Evolutionary conservation across 2,113 vertebrate genomes (phyloP), one percentile per base, ranked within the genome.

Genomic region (Odobenus rosmarus): DNA sequence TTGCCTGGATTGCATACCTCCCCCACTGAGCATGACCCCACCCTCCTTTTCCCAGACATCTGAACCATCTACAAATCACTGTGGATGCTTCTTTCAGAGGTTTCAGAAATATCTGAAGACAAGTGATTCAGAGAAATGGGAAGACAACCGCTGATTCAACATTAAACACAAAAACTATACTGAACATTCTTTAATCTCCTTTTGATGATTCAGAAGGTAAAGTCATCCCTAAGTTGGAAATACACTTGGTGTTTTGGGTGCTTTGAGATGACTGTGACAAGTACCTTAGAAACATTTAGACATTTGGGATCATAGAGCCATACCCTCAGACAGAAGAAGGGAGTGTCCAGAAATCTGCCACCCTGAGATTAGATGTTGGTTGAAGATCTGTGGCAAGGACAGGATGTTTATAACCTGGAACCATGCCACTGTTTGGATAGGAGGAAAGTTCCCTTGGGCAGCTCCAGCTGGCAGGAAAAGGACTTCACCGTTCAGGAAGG

Each of bases 131-230:
- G 31, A 57, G 87, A 88, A 71, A 90, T 5, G 16, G 36, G 71
- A 88, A 84, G 87, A 72, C 82, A 93, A 57, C 79, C 15, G 24
- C 74, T 64, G 95, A 57, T 76, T 42, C 90, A 49, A 84, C 64
- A 69, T 83, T 46, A 49, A 95, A 77, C 62, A 36, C 39, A 16
- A 82, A 79, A 96, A 76, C 67, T 39, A 2, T 80, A 21, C 87
- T 4, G 39, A 93, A 76, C 28, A 55, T 33, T 62, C 81, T 82
- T 71, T 57, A 18, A 28, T 90, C 28, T 88, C 83, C 85, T 59
- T 96, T 85, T 81, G 95, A 93, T 88, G 91, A 93, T 51, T 97
- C 92, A 88, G 95, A 96, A 96, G 72, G 57, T 71, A 79, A 91
- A 86, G 87, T 96, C 67, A 53, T 87, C 89, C 82, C 77, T 53